Percentiles rank a stretch among this genome's conserved stretches.
Conservation (phyloP, 1,140 invertebrate species). For the Zaprionus gabonicus region DNA sequence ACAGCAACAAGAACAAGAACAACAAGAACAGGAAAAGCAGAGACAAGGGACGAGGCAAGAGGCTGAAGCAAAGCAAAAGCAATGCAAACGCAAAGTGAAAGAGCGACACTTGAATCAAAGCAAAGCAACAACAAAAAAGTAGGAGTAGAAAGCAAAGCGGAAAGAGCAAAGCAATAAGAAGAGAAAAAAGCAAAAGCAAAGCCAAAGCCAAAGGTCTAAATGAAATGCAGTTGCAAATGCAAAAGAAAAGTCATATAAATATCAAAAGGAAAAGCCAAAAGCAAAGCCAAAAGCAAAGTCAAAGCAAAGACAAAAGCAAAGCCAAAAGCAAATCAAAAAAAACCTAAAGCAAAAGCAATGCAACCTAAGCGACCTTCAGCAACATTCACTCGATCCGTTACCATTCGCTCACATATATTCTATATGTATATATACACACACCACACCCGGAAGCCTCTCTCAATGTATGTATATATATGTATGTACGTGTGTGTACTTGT, state of each 20-base stretch:
- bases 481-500: not conserved
- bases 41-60: not conserved
- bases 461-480: not conserved
- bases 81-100: not conserved
- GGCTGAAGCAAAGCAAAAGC: not conserved
- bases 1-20: not conserved
- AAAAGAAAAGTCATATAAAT: too few relatives aligned
- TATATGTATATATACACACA: conserved; percentile 6
- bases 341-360: not conserved
- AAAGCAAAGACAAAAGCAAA: not conserved
- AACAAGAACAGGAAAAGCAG: not conserved
- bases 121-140: not conserved
- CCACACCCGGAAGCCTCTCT: not conserved
- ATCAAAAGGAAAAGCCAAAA: not conserved
- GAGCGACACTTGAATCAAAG: not conserved
- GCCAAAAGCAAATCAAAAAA: not conserved
- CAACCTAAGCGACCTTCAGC: not conserved
- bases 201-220: not conserved
- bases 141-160: not conserved
- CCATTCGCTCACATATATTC: conserved; percentile 2
- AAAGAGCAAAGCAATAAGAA: not conserved
- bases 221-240: too few relatives aligned
- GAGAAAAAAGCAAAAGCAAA: not conserved
- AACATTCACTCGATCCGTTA: not conserved
- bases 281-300: not conserved